These are phyloP conservation scores for Python bivittatus DNA, from an alignment of 2,113 vertebrate species.

Conservation along the genomic window DNA sequence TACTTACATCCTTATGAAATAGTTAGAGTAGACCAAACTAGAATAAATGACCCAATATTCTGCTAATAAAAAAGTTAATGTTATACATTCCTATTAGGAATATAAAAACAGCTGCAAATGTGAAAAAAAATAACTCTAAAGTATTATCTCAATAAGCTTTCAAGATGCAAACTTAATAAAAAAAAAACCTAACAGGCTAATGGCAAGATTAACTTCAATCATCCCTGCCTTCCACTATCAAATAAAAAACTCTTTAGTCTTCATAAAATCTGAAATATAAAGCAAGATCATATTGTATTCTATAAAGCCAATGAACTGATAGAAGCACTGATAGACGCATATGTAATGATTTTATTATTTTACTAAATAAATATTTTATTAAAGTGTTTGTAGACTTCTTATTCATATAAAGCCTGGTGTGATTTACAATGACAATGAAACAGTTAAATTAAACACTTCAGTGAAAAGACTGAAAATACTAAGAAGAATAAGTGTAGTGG, in stretches of 20 bases:
- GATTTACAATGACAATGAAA: not conserved
- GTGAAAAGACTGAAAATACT: not conserved
- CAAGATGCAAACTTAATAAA: too few relatives aligned
- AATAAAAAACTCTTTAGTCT: too few relatives aligned
- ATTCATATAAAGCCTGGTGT: not conserved
- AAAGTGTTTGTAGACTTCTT: not conserved
- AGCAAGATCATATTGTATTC: too few relatives aligned
- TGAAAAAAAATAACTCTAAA: not conserved
- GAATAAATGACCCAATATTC: not conserved
- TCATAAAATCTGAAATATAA: too few relatives aligned
- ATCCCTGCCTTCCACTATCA: too few relatives aligned
- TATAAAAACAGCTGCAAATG: not conserved
- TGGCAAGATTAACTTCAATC: too few relatives aligned
- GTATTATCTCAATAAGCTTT: not conserved
- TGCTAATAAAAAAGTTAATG: not conserved
- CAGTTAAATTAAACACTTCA: not conserved
- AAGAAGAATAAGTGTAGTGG: not conserved
- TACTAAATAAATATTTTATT: not conserved
- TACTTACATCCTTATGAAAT: too few relatives aligned
- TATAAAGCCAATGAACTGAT: not conserved
- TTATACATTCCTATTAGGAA: not conserved
- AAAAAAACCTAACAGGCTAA: too few relatives aligned
- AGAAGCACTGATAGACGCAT: not conserved
- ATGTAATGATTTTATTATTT: not conserved
- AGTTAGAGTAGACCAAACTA: not conserved